Base-by-base conservation (phyloP, 2,888 invertebrate genomes). In the Hipparchia semele region DNA sequence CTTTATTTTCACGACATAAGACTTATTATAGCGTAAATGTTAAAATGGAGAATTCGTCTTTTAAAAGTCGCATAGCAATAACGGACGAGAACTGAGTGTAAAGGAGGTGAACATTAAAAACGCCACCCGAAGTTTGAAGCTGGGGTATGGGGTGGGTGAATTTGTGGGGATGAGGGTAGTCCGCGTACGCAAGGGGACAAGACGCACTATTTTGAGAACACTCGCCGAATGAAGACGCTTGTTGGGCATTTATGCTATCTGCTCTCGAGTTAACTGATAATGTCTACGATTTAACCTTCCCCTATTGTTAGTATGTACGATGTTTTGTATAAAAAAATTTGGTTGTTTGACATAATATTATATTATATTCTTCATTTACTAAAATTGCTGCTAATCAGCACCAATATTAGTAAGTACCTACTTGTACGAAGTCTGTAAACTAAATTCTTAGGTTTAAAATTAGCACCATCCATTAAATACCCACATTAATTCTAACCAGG, bases 71-170 rank as follows among this genome's bases (percentile, higher is more conserved):
- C 80, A 81, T 76, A 68, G 81, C 81, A 81, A 81, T 83, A 84
- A 80, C 84, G 83, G 84, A 84, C 82, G 81, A 82, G 84, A 80
- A 79, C 80, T 80, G 82, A 82, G 81, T 82, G 82, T 80, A 84
- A 89, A 87, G 84, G 89, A 82, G 82, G 83, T 81, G 85, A 84
- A 82, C 81, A 86, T 88, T 90, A 89, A 92, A 92, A 91, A 89
- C 83, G 82, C 86, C 85, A 83, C 84, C 83, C 83, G 78, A 74
- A 79, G 79, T 76, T 79, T 80, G 80, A 80, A 79, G 76, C 76
- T 73, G 71, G 76, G 75, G 80, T 79, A 78, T 77, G 80, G 73
- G 79, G 70, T 80, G 74, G 81, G 73, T 72, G 76, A 70, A 59
- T 71, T 75, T 79, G 86, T 80, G 79, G 85, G 85, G 84, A 80